A percentile compares a stretch with the other conserved stretches of the same genome.
These are phyloP conservation scores for Carcina quercana DNA, from an alignment of 2,888 invertebrate genomes.

Conservation along the genomic window DNA sequence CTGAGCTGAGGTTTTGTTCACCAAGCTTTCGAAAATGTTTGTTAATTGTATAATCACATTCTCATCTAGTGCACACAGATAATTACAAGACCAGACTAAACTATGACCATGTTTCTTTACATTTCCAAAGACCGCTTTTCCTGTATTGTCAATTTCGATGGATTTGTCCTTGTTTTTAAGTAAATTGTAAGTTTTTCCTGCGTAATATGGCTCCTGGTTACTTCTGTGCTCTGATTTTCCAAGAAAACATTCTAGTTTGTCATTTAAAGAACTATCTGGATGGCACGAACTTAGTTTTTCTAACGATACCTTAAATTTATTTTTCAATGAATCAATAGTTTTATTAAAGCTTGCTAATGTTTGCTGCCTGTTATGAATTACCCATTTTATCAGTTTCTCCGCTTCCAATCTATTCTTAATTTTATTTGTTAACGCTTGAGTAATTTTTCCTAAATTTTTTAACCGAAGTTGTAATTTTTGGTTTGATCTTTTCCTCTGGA, in stretches of 20 bases:
- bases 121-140: neutral
- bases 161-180: neutral
- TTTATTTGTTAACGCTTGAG: neutral
- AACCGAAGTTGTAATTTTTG: neutral
- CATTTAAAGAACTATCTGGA: neutral
- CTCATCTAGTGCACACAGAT: neutral
- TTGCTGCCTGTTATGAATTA: neutral
- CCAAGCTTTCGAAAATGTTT: neutral
- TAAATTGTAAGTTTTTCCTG: neutral
- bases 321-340: too few relatives aligned
- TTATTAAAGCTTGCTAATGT: neutral
- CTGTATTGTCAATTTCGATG: neutral
- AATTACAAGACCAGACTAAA: neutral
- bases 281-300: neutral
- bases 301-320: neutral
- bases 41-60: neutral
- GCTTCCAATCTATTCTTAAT: neutral
- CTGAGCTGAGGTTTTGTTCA: neutral
- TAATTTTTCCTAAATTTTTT: neutral
- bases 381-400: neutral
- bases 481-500: conserved; percentile 1
- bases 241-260: conserved; percentile 3
- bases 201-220: conserved; percentile 6
- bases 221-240: conserved; percentile 6
- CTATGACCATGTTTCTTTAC: neutral